Conservation (phyloP, 2,113 vertebrate genomes). For the Ondatra zibethicus region DNA sequence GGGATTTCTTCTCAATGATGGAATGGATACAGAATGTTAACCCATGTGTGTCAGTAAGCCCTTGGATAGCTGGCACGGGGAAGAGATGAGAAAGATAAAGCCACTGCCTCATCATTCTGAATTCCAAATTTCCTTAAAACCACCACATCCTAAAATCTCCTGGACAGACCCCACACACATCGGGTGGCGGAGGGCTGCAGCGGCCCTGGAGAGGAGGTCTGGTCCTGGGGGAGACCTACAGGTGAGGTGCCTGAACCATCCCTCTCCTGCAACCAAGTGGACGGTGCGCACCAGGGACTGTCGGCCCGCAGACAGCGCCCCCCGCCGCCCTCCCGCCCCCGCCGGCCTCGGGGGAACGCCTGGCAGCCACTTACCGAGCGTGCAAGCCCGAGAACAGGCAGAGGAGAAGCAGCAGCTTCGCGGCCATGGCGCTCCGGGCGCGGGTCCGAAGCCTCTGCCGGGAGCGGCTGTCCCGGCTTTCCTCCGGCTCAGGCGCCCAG, state of each 20-base stretch:
- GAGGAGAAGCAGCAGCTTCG: slow-evolving; percentile 87
- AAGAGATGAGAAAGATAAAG: not conserved
- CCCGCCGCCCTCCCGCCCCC: slow-evolving; percentile 29
- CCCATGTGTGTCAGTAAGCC: not conserved
- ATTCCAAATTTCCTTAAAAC: slow-evolving; percentile 37
- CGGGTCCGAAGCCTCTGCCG: slow-evolving; percentile 40
- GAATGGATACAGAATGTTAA: not conserved
- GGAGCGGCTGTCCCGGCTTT: not conserved
- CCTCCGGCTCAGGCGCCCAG: not conserved
- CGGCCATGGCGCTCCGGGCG: slow-evolving; percentile 87
- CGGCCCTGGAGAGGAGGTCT: not conserved
- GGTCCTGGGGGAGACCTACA: not conserved
- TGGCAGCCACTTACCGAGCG: slow-evolving; percentile 90
- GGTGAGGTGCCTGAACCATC: not conserved
- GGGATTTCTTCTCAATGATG: not conserved
- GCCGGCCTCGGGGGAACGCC: not conserved
- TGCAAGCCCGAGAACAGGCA: slow-evolving; percentile 91
- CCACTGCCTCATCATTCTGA: not conserved
- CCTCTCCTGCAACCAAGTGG: not conserved
- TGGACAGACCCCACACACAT: not conserved
- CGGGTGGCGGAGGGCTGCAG: not conserved
- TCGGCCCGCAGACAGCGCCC: not conserved
- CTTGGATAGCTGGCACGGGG: not conserved
- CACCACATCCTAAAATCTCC: not conserved
- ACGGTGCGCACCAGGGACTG: not conserved